A percentile compares a stretch with the other conserved stretches of the same genome.
These are phyloP conservation scores for Oriolus oriolus DNA, from an alignment of 2,113 vertebrate genomes.

Conservation along the genomic window DNA sequence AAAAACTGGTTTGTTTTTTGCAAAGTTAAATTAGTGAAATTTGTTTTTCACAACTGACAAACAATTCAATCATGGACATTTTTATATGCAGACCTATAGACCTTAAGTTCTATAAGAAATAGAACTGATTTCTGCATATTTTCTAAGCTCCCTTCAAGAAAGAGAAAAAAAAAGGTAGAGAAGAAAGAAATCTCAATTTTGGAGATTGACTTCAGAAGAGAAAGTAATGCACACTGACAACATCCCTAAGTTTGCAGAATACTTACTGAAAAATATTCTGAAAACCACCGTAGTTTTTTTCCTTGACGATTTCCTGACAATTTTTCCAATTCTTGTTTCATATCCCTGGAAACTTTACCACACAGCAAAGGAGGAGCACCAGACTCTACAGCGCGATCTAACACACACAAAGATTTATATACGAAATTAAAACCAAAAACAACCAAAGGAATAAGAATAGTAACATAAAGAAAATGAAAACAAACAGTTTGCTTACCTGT, in stretches of 20 bases:
- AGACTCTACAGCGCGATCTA: conserved; percentile 85
- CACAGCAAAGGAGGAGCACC: conserved; percentile 86
- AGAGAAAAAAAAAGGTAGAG: neutral
- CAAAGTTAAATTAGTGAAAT: neutral
- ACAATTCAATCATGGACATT: neutral
- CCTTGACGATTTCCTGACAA: conserved; percentile 67
- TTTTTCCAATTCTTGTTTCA: conserved; percentile 95
- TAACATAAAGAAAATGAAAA: neutral
- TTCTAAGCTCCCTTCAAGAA: neutral
- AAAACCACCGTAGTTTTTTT: conserved; percentile 93
- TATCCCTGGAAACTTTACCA: conserved; percentile 90
- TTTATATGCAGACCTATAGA: neutral
- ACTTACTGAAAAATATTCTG: conserved; percentile 92
- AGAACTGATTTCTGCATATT: neutral
- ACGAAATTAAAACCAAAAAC: neutral
- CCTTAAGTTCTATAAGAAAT: neutral
- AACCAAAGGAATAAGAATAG: neutral
- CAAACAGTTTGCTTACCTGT: conserved; percentile 72
- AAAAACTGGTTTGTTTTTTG: neutral
- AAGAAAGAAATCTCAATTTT: neutral
- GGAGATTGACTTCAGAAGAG: neutral
- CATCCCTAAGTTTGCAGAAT: neutral
- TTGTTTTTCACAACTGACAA: neutral
- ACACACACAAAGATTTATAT: neutral
- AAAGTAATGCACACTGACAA: neutral